A percentile compares a stretch with the other conserved stretches of the same genome.
Evolutionary conservation across 2,888 invertebrate genomes (phyloP).

Genomic region (Drosophila anomelani): DNA sequence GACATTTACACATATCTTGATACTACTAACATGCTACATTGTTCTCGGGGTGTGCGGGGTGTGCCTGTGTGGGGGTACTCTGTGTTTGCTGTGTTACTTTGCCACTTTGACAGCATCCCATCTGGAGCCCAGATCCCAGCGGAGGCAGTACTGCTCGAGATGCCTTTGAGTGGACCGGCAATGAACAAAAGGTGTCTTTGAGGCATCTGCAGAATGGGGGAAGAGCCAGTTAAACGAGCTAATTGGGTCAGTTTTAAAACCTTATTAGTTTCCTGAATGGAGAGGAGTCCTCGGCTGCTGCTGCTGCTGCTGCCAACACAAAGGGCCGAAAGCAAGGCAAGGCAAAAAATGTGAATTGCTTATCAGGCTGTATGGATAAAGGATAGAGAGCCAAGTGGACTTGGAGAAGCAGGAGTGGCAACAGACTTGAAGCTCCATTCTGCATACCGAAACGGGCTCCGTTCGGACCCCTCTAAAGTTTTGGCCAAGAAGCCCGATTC

Average conservation of each 20-base stretch:
- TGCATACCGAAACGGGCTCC: conserved; percentile 9
- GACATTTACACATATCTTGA: conserved; percentile 56
- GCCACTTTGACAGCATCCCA: conserved; percentile 44
- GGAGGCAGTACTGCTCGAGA: conserved; percentile 26
- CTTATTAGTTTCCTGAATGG: conserved; percentile 59
- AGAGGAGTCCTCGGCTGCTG: conserved; percentile 20
- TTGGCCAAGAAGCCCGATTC: conserved; percentile 27
- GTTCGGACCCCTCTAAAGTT: not conserved
- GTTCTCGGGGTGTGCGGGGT: conserved; percentile 33
- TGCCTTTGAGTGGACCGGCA: conserved; percentile 44
- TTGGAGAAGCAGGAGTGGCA: conserved; percentile 20
- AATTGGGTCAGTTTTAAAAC: conserved; percentile 65
- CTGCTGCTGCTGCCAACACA: conserved; percentile 5
- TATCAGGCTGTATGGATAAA: conserved; percentile 11
- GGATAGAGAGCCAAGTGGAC: conserved; percentile 29
- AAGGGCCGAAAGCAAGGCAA: conserved; percentile 14
- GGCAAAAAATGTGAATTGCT: conserved; percentile 16
- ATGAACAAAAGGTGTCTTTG: conserved; percentile 44
- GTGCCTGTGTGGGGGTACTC: conserved; percentile 12
- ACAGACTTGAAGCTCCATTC: conserved; percentile 5
- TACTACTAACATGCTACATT: conserved; percentile 65
- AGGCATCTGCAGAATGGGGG: conserved; percentile 16
- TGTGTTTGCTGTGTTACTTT: conserved; percentile 42
- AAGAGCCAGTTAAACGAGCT: conserved; percentile 55
- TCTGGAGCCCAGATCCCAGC: conserved; percentile 37